Conservation (phyloP, 1,140 invertebrate genomes). For the Aphidius gifuensis region DNA sequence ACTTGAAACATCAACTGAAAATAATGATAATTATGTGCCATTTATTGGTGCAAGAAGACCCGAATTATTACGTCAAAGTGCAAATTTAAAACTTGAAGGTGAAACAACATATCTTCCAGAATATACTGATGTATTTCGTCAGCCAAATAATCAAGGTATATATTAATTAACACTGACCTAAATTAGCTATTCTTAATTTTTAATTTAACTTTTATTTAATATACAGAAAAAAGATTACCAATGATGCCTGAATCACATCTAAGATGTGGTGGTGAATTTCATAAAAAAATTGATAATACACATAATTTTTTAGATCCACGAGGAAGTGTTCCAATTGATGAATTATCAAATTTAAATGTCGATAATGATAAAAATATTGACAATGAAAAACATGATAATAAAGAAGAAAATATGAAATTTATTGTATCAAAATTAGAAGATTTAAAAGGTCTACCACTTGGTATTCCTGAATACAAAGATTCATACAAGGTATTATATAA, state of each 20-base stretch:
- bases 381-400: constrained; percentile 20
- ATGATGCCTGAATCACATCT: constrained; percentile 41
- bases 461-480: constrained; percentile 49
- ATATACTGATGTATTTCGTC: constrained; percentile 48
- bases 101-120: constrained; percentile 48
- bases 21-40: constrained; percentile 54
- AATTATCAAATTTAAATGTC: no score
- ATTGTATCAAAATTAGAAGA: constrained; percentile 46
- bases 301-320: constrained; percentile 39
- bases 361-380: constrained; percentile 14
- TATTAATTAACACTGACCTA: not conserved
- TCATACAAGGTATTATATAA: constrained; percentile 37
- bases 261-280: constrained; percentile 39
- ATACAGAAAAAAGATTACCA: constrained; percentile 30
- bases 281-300: constrained; percentile 34
- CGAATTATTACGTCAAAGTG: constrained; percentile 43
- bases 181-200: not conserved
- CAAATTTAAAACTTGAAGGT: constrained; percentile 51
- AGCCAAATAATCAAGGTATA: constrained; percentile 39
- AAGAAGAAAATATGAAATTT: constrained; percentile 45
- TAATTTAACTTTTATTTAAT: not conserved
- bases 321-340: constrained; percentile 34
- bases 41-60: constrained; percentile 48
- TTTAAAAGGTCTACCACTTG: constrained; percentile 40
- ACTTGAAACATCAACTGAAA: constrained; percentile 54